Evolutionary conservation across 2,888 invertebrate genomes (phyloP), one percentile per base, ranked within the genome.

Genomic region (Lochmaea capreae): DNA sequence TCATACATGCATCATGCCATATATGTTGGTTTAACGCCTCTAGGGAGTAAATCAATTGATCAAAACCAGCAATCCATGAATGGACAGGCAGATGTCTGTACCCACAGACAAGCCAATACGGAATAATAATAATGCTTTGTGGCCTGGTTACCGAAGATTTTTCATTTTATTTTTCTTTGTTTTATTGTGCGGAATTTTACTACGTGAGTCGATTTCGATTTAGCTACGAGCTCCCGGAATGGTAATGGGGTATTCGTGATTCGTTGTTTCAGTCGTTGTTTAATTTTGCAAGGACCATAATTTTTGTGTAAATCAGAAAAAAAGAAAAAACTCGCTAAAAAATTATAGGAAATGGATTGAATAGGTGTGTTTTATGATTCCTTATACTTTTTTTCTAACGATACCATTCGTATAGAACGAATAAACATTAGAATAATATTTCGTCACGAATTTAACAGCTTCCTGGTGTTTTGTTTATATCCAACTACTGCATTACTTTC

Each of bases 21-120:
- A 54, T 54, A 54, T 3, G 54, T 54, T 54, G 54, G 9, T 18
- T 8, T 12, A 54, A 54, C 16, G 54, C 71, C 67, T 63, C n/a
- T 54, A 54, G 54, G 54, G 54, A 54, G 16, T 54, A 54, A 54
- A 54, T 70, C 61, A 65, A 67, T 73, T 57, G 58, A 66, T n/a
- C 33, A 46, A 46, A 67, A 67, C 62, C 70, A 67, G 69, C 62
- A 74, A 74, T 33, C 73, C 66, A 74, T 70, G 73, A 74, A 70
- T 74, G 73, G 73, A 65, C 70, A 73, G 65, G 59, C 65, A 52
- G 54, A 54, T 54, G 54, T 54, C 54, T 54, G 54, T 54, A 18
- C 54, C 54, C 54, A 67, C 49, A 65, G 63, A 67, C 67, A 72
- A 72, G 68, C 63, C 58, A 67, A 72, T 72, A 59, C 67, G 63